Evolutionary conservation across 2,113 vertebrate species (phyloP), one percentile per base, ranked within the genome.

Genomic region (Phycodurus eques): DNA sequence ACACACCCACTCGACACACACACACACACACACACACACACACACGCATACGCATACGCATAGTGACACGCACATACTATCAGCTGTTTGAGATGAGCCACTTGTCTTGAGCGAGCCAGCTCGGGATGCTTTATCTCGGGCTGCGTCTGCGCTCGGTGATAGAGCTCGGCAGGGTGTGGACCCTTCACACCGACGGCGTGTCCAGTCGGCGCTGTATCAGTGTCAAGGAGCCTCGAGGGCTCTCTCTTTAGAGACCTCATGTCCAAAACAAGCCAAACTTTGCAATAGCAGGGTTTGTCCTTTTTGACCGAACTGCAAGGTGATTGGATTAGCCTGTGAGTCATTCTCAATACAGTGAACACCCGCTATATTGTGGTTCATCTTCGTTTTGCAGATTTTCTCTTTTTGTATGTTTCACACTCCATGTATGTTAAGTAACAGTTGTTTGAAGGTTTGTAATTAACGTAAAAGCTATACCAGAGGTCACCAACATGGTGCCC

Each of bases 121-220:
- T 62, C 0, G 0, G 43, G 47, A 63, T 35, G 43, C 46, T 83
- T 90, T 92, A 89, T 90, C 88, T 66, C 11, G 0, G 9, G 63
- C 65, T 69, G 77, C 12, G 85, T 84, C 82, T 90, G 89, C 79
- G 61, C 70, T 7, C 12, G 0, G 17, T 20, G 88, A 89, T 88
- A 88, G 64, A 7, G 31, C 76, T 76, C 5, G 62, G 19, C 54
- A 49, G 83, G 88, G 86, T 79, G 86, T 78, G 78, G 83, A 67
- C 79, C 0, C 20, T 75, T 67, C 65, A 27, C 68, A 64, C 62
- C n/a, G 14, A n/a, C 22, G 61, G 68, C 60, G 76, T 57, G 66
- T 62, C 71, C 46, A 14, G 9, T 76, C 47, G 13, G 17, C 39
- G 17, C 0, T 13, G 62, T n/a, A 59, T 31, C 35, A 1, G 33